Percentiles rank a stretch among this genome's conserved stretches.
Evolutionary conservation across 2,888 invertebrate species (phyloP).

Genomic region (Yponomeuta cagnagella): DNA sequence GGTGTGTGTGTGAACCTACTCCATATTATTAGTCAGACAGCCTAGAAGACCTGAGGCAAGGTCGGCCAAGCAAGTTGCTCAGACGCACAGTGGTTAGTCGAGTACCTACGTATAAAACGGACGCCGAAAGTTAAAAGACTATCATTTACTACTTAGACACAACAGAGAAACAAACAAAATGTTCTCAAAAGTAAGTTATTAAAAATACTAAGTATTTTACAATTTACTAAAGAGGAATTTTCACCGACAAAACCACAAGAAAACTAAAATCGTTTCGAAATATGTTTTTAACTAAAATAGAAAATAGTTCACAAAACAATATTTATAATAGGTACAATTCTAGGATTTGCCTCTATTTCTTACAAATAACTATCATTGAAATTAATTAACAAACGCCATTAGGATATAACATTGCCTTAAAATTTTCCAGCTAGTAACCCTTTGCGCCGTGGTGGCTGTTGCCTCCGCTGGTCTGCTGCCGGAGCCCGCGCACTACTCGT

Average conservation of each 20-base stretch:
- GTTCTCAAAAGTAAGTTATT: conserved; percentile 49
- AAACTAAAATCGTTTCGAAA: no score
- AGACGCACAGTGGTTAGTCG: background rate
- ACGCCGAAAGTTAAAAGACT: conserved; percentile 12
- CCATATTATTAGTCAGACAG: background rate
- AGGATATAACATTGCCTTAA: no score
- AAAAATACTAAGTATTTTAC: background rate
- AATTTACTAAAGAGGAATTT: background rate
- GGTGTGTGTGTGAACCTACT: no score
- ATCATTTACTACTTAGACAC: conserved; percentile 34
- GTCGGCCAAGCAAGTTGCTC: background rate
- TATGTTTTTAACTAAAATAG: no score
- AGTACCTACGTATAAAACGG: conserved; percentile 6
- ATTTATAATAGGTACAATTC: no score
- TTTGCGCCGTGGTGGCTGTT: conserved; percentile 47
- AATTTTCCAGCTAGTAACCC: conserved; percentile 38
- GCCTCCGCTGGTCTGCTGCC: conserved; percentile 49
- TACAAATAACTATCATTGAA: no score
- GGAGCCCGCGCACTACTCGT: conserved; percentile 51
- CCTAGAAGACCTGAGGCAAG: conserved; percentile 5
- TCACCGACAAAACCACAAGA: no score
- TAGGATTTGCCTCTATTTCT: no score
- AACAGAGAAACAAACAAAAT: conserved; percentile 39
- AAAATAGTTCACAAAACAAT: no score
- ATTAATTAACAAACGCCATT: no score